phyloP scores from a whole-genome alignment of 1,140 invertebrate species.

The Anthonomus grandis region DNA sequence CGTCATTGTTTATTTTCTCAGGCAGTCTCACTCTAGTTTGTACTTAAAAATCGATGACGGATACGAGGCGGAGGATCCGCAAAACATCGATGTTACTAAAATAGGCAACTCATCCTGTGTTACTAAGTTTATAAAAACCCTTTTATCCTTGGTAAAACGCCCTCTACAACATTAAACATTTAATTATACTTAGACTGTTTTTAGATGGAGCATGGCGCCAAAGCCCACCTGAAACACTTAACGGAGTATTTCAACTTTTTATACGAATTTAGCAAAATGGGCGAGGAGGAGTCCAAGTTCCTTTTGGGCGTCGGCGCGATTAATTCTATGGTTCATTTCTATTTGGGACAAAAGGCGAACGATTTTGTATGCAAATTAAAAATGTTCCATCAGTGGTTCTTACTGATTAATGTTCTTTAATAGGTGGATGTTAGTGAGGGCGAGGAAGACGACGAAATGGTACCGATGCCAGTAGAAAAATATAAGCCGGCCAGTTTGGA shows the following conservation, averaged over 20 bases:
- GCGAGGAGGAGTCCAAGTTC: conserved; percentile 87
- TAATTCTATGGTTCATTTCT: conserved; percentile 86
- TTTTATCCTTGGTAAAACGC: conserved; percentile 71
- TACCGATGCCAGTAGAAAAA: conserved; percentile 63
- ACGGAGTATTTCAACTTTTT: conserved; percentile 90
- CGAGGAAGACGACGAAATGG: conserved; percentile 72
- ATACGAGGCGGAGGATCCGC: conserved; percentile 56
- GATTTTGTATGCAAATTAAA: conserved; percentile 56
- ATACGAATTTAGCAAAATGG: conserved; percentile 92
- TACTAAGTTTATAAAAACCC: conserved; percentile 85
- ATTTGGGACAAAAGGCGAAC: conserved; percentile 75
- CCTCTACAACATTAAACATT: background rate
- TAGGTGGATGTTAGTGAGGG: conserved; percentile 68
- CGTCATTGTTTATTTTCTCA: conserved; percentile 19
- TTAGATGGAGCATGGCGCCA: conserved; percentile 83
- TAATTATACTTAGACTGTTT: background rate
- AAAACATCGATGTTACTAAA: conserved; percentile 57
- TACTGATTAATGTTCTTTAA: conserved; percentile 13
- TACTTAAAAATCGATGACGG: conserved; percentile 66
- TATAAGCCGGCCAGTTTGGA: conserved; percentile 86
- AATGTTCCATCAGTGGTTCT: background rate
- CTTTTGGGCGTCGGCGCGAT: conserved; percentile 83
- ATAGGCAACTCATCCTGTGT: conserved; percentile 85
- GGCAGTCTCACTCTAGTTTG: conserved; percentile 61
- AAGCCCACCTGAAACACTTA: conserved; percentile 80